These are phyloP conservation scores for Oryzias dopingdopingensis DNA, from an alignment of 2,797 vertebrate genomes.

Conservation along the genomic window DNA sequence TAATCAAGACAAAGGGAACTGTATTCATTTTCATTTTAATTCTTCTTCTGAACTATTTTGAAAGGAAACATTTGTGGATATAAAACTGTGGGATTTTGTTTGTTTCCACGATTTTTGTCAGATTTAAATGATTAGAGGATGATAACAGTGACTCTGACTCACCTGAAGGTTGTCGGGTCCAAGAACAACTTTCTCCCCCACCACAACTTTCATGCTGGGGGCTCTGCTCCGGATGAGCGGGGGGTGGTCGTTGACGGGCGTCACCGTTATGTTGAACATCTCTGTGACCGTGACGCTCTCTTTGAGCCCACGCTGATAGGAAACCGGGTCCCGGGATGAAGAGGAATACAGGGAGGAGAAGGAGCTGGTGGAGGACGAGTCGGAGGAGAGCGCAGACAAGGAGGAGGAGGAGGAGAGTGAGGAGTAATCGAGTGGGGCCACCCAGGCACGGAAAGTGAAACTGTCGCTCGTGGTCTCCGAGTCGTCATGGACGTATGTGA, in stretches of 20 bases:
- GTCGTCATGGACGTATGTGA: conserved; percentile 85
- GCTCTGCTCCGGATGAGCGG: conserved; percentile 83
- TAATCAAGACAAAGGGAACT: neutral
- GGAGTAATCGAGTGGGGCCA: conserved; percentile 72
- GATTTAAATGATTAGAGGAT: neutral
- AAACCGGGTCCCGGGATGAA: conserved; percentile 37
- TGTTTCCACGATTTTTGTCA: no score
- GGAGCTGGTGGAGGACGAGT: conserved; percentile 38
- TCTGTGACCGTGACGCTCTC: conserved; percentile 76
- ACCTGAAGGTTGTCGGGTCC: conserved; percentile 81
- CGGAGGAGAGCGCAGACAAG: conserved; percentile 34
- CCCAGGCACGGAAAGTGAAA: conserved; percentile 87
- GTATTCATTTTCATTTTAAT: no score
- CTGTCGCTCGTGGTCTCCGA: conserved; percentile 85
- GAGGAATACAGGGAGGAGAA: conserved; percentile 39
- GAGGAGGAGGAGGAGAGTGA: conserved; percentile 29
- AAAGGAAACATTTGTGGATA: no score
- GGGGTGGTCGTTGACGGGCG: conserved; percentile 84
- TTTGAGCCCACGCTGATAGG: conserved; percentile 47
- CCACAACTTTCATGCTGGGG: conserved; percentile 80
- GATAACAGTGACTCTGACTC: neutral
- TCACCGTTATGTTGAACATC: conserved; percentile 86
- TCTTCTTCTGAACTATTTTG: no score
- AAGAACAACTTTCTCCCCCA: conserved; percentile 79
- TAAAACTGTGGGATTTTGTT: no score